A percentile compares a stretch with the other conserved stretches of the same genome.
These are phyloP conservation scores for Capitulum mitella DNA, from an alignment of 2,888 invertebrate genomes.

Conservation along the genomic window DNA sequence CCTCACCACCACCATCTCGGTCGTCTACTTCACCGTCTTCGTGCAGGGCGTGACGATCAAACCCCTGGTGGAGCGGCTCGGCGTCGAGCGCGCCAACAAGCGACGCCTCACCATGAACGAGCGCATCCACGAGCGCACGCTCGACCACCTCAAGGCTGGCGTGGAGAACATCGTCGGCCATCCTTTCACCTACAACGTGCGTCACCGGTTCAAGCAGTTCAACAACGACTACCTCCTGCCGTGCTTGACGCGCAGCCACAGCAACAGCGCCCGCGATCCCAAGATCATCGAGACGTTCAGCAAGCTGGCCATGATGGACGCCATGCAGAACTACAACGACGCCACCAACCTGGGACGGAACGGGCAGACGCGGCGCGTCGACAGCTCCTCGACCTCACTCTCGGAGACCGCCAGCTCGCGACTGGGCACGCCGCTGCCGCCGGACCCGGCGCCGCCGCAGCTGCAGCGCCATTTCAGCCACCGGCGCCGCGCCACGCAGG, in stretches of 20 bases:
- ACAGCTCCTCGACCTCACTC: conserved; percentile 33
- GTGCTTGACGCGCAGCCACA: not conserved
- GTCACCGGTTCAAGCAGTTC: conserved; percentile 36
- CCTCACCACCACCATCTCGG: conserved; percentile 49
- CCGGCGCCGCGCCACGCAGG: conserved; percentile 79
- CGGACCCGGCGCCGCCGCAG: conserved; percentile 51
- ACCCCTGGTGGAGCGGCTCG: conserved; percentile 47
- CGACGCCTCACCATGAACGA: conserved; percentile 46
- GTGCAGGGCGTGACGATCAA: conserved; percentile 49
- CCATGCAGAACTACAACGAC: conserved; percentile 17
- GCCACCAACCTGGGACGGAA: not conserved
- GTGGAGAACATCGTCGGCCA: conserved; percentile 48
- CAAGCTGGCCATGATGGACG: conserved; percentile 9
- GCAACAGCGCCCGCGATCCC: conserved; percentile 15
- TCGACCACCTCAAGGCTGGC: conserved; percentile 50
- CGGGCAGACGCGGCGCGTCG: conserved; percentile 13
- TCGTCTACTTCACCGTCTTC: conserved; percentile 45
- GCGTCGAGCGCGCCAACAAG: conserved; percentile 43
- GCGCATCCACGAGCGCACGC: conserved; percentile 46
- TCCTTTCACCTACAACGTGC: conserved; percentile 44
- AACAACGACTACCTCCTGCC: conserved; percentile 20
- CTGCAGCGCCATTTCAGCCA: conserved; percentile 84
- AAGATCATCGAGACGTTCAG: conserved; percentile 27
- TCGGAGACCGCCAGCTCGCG: conserved; percentile 29
- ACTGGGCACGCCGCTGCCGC: too few species aligned